These are phyloP conservation scores for Pristionchus entomophagus DNA, from an alignment of 2,888 invertebrate genomes.

Conservation along the genomic window DNA sequence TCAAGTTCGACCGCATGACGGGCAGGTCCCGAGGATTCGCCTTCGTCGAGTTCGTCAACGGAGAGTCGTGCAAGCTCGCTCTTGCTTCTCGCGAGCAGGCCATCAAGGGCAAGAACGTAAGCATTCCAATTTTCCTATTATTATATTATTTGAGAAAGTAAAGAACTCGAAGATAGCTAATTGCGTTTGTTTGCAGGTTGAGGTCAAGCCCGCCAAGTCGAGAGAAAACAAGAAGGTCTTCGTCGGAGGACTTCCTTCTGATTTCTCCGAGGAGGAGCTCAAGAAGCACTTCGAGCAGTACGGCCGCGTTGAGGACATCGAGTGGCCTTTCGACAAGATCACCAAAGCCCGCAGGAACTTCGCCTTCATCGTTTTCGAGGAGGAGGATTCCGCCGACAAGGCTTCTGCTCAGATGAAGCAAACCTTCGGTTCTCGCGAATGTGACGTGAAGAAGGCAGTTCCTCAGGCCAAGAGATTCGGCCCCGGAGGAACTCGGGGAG, in stretches of 20 bases:
- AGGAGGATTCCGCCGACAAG: constrained; percentile 74
- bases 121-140: constrained; percentile 10
- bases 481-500: constrained; percentile 53
- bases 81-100: constrained; percentile 71
- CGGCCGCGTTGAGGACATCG: constrained; percentile 76
- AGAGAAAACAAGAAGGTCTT: constrained; percentile 77
- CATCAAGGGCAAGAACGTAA: constrained; percentile 72
- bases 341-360: constrained; percentile 75
- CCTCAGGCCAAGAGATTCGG: constrained; percentile 58
- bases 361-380: constrained; percentile 76
- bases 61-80: constrained; percentile 72
- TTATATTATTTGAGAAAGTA: constrained; percentile 43
- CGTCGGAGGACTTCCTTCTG: constrained; percentile 76
- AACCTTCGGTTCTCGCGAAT: constrained; percentile 74
- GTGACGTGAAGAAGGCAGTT: constrained; percentile 76
- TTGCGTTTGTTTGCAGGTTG: constrained; percentile 57
- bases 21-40: constrained; percentile 76
- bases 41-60: constrained; percentile 75
- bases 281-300: constrained; percentile 74
- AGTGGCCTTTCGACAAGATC: constrained; percentile 73
- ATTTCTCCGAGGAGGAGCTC: constrained; percentile 74
- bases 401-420: constrained; percentile 73
- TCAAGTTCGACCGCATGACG: constrained; percentile 75
- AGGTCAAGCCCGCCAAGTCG: constrained; percentile 76
- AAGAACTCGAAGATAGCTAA: neutral